Evolutionary conservation across 2,113 vertebrate species (phyloP).

Genomic region (Sorex fumeus): DNA sequence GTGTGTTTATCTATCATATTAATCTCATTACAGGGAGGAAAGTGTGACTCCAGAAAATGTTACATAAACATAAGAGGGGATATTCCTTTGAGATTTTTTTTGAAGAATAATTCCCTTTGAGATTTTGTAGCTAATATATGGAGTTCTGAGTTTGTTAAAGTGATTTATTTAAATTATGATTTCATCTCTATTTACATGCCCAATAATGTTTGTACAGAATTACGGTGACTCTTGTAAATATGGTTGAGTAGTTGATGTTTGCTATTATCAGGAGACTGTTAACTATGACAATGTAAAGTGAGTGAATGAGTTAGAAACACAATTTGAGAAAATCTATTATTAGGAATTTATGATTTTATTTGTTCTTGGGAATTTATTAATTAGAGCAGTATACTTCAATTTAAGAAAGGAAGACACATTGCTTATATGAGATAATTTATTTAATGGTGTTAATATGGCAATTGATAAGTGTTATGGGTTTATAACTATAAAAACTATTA

Average conservation of each 20-base stretch:
- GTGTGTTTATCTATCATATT: not conserved
- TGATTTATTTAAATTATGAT: not conserved
- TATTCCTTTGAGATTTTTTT: not conserved
- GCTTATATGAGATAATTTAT: not conserved
- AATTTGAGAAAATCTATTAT: not conserved
- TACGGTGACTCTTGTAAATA: not conserved
- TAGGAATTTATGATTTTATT: not conserved
- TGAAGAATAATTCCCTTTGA: not conserved
- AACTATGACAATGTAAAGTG: not conserved
- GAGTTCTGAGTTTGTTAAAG: not conserved
- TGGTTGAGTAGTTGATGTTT: not conserved
- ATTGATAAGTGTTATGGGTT: constrained; percentile 1
- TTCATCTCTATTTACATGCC: not conserved
- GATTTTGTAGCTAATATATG: not conserved
- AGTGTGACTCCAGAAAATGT: accelerated
- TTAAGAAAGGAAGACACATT: not conserved
- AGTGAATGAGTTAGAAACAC: not conserved
- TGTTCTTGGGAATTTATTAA: not conserved
- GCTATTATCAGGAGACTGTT: not conserved
- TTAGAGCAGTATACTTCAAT: not conserved
- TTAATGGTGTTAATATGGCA: not conserved
- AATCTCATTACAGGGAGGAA: not conserved
- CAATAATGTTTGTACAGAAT: not conserved
- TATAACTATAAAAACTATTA: not conserved
- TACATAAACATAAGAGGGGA: not conserved